Base-by-base conservation (phyloP, 2,888 invertebrate genomes). In the Cremastinae sp. region DNA sequence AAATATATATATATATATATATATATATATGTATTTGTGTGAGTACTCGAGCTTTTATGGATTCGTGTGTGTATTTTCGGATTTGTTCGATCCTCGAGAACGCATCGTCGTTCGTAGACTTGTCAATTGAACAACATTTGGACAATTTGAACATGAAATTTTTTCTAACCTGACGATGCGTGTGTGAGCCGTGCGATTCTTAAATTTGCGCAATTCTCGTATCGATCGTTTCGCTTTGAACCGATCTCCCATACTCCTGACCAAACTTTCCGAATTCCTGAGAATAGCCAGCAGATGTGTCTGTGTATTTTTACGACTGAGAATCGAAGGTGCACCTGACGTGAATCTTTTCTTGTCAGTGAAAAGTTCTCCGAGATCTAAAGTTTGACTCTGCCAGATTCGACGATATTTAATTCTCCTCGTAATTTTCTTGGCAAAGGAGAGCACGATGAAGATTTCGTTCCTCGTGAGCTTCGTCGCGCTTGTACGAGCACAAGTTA, bases 381-480 rank as follows among this genome's bases (percentile, higher is more conserved):
- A 37, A 51, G 56, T 43, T 55, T 43, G 47, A 41, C 47, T 43
- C 47, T 41, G 28, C 35, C 7, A 3, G 55, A 10, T 58, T 22
- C 39, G 49, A 62, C 45, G 70, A 64, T 70, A 68, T 70, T 59
- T 37, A 16, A 55, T 43, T 18, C 39, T 43, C 2, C 2, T 3
- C 28, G 2, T 5, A 28, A 5, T 16, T 53, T 18, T 65, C n/a
- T 7, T 22, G 61, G 8, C 16, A 37, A 22, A 14, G 22, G 41
- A 53, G 43, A 56, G 14, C 12, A 74, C 18, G 45, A 81, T 78
- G 85, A 82, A 80, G 84, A 80, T 77, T 76, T 78, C 85, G 71
- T 51, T 84, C 61, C 75, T 86, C 78, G 82, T 86, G 82, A 82
- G 81, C 79, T 51, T 82, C 79, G 74, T 86, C 68, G 83, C 80